Evolutionary conservation across 2,797 vertebrate species (phyloP), one percentile per base, ranked within the genome.

Genomic region (Pelochelys cantorii): DNA sequence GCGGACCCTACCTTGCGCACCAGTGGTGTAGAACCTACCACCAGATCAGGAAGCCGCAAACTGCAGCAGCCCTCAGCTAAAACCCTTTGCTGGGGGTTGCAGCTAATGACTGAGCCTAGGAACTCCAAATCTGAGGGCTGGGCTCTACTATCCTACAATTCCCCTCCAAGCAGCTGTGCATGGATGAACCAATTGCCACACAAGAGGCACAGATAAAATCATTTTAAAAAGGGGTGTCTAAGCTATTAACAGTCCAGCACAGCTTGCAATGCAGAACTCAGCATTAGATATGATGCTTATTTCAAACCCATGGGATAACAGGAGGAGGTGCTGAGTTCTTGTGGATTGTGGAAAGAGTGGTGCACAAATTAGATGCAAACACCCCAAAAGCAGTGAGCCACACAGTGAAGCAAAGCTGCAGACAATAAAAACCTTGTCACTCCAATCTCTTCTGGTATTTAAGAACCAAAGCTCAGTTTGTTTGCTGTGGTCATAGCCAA

Each of bases 371-470:
- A 34, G 53, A 18, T 9, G 48, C 34, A 71, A 4, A 3, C 18
- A 53, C 23, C n/a, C 20, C 37, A 37, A 82, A 65, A 71, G 42
- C n/a, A 79, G 27, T 52, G 5, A 62, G 27, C 14, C 48, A 37
- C 80, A 62, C 3, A 52, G 55, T 13, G 42, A 56, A 84, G 74
- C 27, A 25, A 25, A 62, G 37, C 37, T n/a, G 29, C 77, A n/a
- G 77, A 34, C 5, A 37, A 55, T 29, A 31, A 62, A 62, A 48
- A 57, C 25, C 1, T 3, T 74, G 37, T 79, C 54, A 71, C 60
- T 22, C 56, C n/a, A 6, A 0, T 57, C 55, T 56, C 29, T 87
- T 71, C 84, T 0, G 0, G 56, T 0, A 3, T 62, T 42, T 74
- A 60, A 8, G 52, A 83, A 88, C 80, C 81, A 77, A 82, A 80